These are phyloP conservation scores for Erpornis zantholeuca DNA, from an alignment of 2,113 vertebrate genomes.

Conservation along the genomic window DNA sequence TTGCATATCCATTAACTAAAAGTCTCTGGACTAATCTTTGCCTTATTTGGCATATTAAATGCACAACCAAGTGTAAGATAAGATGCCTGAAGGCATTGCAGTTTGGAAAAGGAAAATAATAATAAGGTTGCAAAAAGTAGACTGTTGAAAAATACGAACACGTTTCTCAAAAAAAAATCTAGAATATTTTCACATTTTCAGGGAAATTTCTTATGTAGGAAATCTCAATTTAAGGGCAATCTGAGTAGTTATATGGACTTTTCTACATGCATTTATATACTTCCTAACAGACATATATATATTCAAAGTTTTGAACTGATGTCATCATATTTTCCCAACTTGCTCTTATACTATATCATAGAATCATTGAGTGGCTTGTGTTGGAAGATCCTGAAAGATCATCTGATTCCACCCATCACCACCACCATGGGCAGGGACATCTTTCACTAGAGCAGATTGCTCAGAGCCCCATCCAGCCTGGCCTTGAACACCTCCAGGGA, in stretches of 20 bases:
- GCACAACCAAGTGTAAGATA: background rate
- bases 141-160: background rate
- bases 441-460: background rate
- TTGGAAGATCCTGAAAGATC: background rate
- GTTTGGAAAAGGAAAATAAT: constrained; percentile 18
- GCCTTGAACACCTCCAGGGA: background rate
- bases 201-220: background rate
- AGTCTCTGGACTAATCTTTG: background rate
- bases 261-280: background rate
- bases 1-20: constrained; percentile 11
- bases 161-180: background rate
- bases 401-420: background rate
- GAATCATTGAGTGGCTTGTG: background rate
- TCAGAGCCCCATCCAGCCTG: background rate
- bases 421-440: background rate
- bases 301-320: background rate
- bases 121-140: background rate
- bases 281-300: background rate
- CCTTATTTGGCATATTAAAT: background rate
- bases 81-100: background rate
- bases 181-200: background rate
- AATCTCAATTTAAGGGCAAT: background rate
- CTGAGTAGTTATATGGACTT: background rate
- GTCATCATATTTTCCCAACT: background rate
- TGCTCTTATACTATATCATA: background rate